These are phyloP conservation scores for Dicyrtomina minuta DNA, from an alignment of 2,888 invertebrate genomes.

Conservation along the genomic window DNA sequence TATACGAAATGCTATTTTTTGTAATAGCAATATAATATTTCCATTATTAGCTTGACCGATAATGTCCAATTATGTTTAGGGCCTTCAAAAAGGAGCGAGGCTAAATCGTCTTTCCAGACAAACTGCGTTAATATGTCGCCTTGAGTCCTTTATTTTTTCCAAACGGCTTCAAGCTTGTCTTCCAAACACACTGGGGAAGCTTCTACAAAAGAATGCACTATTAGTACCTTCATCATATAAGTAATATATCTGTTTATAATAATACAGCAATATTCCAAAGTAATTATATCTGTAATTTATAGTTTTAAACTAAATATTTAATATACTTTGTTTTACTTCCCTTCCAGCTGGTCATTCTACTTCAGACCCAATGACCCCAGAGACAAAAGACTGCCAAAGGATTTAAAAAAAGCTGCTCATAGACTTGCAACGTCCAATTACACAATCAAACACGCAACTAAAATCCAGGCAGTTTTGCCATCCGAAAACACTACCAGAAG, in stretches of 20 bases:
- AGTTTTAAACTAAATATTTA: no score
- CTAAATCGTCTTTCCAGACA: constrained; percentile 77
- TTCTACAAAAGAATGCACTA: constrained; percentile 71
- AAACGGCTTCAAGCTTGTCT: constrained; percentile 64
- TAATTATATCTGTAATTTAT: neutral
- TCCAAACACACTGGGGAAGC: constrained; percentile 65
- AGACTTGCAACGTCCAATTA: constrained; percentile 61
- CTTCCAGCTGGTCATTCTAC: constrained; percentile 71
- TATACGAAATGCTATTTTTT: no score
- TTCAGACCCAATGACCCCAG: constrained; percentile 80
- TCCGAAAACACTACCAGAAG: neutral
- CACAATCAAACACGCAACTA: constrained; percentile 30
- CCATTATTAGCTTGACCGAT: no score
- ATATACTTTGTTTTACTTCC: no score
- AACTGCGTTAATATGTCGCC: constrained; percentile 76
- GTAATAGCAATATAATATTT: neutral
- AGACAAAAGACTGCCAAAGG: constrained; percentile 73
- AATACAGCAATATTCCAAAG: neutral
- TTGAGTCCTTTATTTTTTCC: constrained; percentile 81
- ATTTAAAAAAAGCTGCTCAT: constrained; percentile 72
- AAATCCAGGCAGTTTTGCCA: neutral
- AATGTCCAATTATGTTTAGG: constrained; percentile 56
- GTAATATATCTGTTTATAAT: no score
- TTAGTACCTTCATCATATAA: constrained; percentile 65
- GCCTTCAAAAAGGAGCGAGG: constrained; percentile 62